Conservation (phyloP, 2,113 vertebrate genomes). For the Sminthopsis crassicaudata region DNA sequence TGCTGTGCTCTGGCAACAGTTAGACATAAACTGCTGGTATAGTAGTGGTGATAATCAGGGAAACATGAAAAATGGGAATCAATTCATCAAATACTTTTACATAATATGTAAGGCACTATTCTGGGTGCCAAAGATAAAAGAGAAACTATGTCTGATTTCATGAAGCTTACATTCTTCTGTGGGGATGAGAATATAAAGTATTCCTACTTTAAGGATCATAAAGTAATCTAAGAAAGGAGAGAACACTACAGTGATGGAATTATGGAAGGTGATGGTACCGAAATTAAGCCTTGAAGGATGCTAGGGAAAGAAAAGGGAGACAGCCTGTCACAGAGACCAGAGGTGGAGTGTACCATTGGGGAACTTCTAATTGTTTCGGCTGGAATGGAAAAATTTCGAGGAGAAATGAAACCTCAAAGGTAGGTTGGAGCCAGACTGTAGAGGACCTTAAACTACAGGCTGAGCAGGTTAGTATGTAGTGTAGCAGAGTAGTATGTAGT, state of each 20-base stretch:
- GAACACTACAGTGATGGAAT: not conserved
- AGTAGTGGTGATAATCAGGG: not conserved
- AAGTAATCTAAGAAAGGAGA: not conserved
- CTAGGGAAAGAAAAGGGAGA: not conserved
- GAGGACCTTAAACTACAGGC: not conserved
- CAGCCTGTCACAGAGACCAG: not conserved
- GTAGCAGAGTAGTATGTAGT: not conserved
- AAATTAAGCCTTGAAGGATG: not conserved
- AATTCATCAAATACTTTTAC: not conserved
- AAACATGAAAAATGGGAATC: not conserved
- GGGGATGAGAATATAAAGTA: not conserved
- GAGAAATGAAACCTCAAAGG: not conserved
- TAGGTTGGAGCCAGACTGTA: not conserved
- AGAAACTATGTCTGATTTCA: not conserved
- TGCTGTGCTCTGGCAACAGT: too few species aligned
- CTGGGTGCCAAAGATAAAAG: not conserved
- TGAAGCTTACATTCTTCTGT: not conserved
- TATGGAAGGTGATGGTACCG: not conserved
- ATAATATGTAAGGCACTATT: not conserved
- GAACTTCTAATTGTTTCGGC: not conserved
- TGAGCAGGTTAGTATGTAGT: not conserved
- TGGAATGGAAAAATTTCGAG: not conserved
- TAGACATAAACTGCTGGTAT: too few species aligned
- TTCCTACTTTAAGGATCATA: not conserved
- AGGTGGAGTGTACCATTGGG: not conserved